Evolutionary conservation across 2,113 vertebrate genomes (phyloP), one percentile per base, ranked within the genome.

Genomic region (Gymnogyps californianus): DNA sequence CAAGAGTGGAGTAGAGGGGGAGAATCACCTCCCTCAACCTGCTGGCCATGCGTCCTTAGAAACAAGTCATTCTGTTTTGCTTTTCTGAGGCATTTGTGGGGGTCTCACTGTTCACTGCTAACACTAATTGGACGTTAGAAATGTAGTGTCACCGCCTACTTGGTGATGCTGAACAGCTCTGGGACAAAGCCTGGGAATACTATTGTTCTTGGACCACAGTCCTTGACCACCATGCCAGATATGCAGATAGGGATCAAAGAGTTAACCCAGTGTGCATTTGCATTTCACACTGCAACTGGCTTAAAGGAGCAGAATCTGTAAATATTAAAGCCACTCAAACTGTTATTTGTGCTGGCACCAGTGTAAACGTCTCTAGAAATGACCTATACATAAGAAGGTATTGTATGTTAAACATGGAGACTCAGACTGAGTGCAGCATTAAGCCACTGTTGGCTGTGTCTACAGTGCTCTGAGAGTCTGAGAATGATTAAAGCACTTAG

Each of bases 381-480:
- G 20, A 44, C 31, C 18, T 36, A 11, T 26, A 24, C 7, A 13
- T 47, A 29, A 66, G 47, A 31, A 75, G 13, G 19, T 25, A 6
- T 40, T 71, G 28, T 58, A 0, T 36, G 38, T n/a, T 75, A 28
- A 70, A 71, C 28, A 7, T 13, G 32, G 70, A 66, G 25, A 36
- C 18, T 82, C 21, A 16, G 38, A 36, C 4, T 0, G 0, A 57
- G 49, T 46, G 61, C 82, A 75, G 46, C 34, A 13, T 66, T 52
- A 57, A 77, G 22, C 16, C 16, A 4, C 34, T 49, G 19, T 5
- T 82, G 65, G 18, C 85, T 66, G 28, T n/a, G 72, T 20, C n/a
- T 59, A 8, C 11, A 25, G 42, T 40, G 18, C 42, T 80, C n/a
- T 61, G 44, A 58, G 44, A 89, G 47, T 36, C 47, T 21, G 34